phyloP scores from a whole-genome alignment of 2,113 vertebrate species.

The Clinocottus analis region DNA sequence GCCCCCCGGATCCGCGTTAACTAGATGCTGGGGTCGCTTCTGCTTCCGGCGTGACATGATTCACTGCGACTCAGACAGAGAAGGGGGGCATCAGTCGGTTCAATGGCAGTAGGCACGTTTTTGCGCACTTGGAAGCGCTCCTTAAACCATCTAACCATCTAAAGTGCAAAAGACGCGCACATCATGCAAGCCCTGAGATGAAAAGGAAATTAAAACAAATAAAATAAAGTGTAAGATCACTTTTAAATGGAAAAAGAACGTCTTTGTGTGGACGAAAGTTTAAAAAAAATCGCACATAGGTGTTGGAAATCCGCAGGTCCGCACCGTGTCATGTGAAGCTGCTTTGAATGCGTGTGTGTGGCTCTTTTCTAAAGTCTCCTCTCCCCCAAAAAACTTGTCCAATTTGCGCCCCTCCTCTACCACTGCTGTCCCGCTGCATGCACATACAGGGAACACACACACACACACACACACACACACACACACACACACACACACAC shows the following conservation, averaged over 20 bases:
- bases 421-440: constrained; percentile 73
- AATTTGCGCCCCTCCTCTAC: constrained; percentile 82
- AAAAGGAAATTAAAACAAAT: neutral
- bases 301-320: constrained; percentile 67
- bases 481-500: constrained; percentile 59
- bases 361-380: constrained; percentile 84
- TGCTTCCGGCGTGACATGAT: constrained; percentile 89
- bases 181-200: neutral
- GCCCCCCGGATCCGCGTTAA: constrained; percentile 84
- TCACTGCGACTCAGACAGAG: constrained; percentile 78
- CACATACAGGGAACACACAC: constrained; percentile 69
- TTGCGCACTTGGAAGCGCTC: constrained; percentile 73
- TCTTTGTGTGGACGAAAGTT: constrained; percentile 5
- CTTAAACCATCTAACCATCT: constrained; percentile 52
- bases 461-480: constrained; percentile 51
- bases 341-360: constrained; percentile 76
- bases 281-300: constrained; percentile 1
- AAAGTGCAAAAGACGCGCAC: constrained; percentile 36
- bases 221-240: neutral
- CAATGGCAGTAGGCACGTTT: constrained; percentile 60
- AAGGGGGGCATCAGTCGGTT: constrained; percentile 76
- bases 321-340: constrained; percentile 73
- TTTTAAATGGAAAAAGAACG: neutral
- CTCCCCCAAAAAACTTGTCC: constrained; percentile 84
- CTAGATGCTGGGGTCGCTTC: constrained; percentile 87